Evolutionary conservation across 2,113 vertebrate genomes (phyloP).

Genomic region (Grammomys dolichurus): DNA sequence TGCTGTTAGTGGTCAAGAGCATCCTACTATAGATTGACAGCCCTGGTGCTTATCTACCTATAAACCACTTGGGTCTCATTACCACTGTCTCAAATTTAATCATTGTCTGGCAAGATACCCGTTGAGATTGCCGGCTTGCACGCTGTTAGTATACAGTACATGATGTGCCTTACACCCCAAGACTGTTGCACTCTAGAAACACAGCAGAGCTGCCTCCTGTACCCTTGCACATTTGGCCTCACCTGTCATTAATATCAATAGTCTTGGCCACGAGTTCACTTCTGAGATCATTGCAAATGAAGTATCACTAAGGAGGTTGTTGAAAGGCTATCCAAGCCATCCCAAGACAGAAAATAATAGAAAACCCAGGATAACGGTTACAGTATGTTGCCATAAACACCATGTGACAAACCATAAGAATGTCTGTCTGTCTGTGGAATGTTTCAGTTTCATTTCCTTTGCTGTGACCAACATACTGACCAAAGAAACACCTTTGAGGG

Average conservation of each 20-base stretch:
- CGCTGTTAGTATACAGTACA: background rate
- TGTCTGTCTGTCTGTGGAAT: background rate
- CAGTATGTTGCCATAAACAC: background rate
- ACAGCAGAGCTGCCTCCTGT: background rate
- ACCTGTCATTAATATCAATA: background rate
- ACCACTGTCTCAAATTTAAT: no score
- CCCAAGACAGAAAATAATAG: conserved; percentile 52
- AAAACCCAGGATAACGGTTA: background rate
- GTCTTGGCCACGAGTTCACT: background rate
- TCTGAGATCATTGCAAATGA: conserved; percentile 45
- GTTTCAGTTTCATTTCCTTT: no score
- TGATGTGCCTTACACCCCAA: background rate
- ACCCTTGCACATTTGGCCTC: background rate
- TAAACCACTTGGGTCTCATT: background rate
- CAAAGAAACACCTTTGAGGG: background rate
- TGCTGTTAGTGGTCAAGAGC: background rate
- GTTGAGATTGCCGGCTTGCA: background rate
- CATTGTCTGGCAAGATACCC: background rate
- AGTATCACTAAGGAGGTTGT: conserved; percentile 54
- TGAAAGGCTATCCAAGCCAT: conserved; percentile 62
- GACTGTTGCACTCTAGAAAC: background rate
- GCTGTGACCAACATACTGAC: background rate
- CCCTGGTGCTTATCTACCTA: background rate
- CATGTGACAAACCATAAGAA: background rate
- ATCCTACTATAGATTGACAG: background rate